Percentiles rank a stretch among this genome's conserved stretches.
Evolutionary conservation across 92 coral and sea anemone species (phyloP).

Genomic region (Paramuricea clavata): DNA sequence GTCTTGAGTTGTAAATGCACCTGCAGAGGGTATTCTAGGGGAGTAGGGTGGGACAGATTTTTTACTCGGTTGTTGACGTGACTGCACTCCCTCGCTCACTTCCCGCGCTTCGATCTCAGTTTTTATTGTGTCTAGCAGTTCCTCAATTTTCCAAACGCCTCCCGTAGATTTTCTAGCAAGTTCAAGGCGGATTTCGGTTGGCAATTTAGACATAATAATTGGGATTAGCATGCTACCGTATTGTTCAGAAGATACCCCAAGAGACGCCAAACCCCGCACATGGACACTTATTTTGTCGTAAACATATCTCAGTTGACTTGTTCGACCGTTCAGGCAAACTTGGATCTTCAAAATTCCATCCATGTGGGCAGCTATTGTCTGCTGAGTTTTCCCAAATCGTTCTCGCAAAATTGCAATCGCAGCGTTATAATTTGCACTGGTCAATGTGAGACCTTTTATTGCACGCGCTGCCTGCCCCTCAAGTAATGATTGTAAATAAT

Average conservation of each 20-base stretch:
- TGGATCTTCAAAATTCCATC: constrained; percentile 6
- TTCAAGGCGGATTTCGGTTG: background rate
- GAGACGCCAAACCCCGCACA: background rate
- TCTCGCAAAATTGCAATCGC: background rate
- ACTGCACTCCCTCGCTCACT: background rate
- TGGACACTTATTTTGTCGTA: background rate
- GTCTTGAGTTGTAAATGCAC: background rate
- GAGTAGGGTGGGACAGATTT: background rate
- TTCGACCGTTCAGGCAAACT: constrained; percentile 62
- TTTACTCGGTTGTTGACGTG: background rate
- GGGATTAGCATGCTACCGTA: constrained; percentile 1
- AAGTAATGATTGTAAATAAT: constrained; percentile 1
- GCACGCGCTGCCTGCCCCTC: constrained; percentile 5
- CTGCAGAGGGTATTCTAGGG: background rate
- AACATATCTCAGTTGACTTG: constrained; percentile 1
- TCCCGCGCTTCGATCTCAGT: background rate
- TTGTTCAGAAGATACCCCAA: background rate
- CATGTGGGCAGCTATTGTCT: background rate
- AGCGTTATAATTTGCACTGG: constrained; percentile 16
- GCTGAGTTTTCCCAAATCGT: constrained; percentile 25
- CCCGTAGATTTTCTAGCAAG: background rate
- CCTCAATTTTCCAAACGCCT: background rate
- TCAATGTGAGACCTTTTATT: constrained; percentile 19
- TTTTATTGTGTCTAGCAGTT: background rate
- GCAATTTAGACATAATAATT: background rate